A percentile compares a stretch with the other conserved stretches of the same genome.
These are phyloP conservation scores for Trochalopteron elliotii DNA, from an alignment of 2,113 vertebrate genomes.

Conservation along the genomic window DNA sequence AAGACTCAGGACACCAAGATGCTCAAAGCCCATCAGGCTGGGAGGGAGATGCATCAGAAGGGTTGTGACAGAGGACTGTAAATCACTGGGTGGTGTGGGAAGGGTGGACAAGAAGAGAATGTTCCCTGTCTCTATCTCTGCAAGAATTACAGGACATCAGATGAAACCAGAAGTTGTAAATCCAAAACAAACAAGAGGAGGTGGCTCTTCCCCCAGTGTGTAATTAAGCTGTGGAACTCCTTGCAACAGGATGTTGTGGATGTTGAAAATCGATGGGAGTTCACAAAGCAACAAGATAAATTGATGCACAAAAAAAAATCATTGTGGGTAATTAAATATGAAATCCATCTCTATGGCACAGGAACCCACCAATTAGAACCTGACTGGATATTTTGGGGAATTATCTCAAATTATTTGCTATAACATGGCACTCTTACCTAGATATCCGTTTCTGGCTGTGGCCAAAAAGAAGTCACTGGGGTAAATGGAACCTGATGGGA, in stretches of 20 bases:
- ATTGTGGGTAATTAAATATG: background rate
- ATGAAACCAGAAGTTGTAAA: background rate
- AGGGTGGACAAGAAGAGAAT: background rate
- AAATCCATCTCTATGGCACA: background rate
- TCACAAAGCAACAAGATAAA: background rate
- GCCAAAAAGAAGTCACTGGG: background rate
- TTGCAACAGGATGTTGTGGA: conserved; percentile 4
- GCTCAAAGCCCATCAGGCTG: background rate
- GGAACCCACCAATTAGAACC: background rate
- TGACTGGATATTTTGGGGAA: background rate
- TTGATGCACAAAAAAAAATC: background rate
- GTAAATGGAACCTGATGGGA: background rate
- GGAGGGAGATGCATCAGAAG: background rate
- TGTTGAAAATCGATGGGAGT: background rate
- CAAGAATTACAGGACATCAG: background rate
- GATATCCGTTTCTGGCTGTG: background rate
- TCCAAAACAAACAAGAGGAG: conserved; percentile 3
- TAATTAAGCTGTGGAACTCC: conserved; percentile 16
- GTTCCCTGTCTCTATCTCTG: background rate
- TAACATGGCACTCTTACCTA: background rate
- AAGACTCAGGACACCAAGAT: background rate
- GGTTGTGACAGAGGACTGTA: background rate
- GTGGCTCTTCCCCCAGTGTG: background rate
- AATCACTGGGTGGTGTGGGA: background rate
- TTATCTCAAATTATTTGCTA: background rate